phyloP scores from a whole-genome alignment of 2,797 vertebrate species.

The Mormyrops boulengeri region DNA sequence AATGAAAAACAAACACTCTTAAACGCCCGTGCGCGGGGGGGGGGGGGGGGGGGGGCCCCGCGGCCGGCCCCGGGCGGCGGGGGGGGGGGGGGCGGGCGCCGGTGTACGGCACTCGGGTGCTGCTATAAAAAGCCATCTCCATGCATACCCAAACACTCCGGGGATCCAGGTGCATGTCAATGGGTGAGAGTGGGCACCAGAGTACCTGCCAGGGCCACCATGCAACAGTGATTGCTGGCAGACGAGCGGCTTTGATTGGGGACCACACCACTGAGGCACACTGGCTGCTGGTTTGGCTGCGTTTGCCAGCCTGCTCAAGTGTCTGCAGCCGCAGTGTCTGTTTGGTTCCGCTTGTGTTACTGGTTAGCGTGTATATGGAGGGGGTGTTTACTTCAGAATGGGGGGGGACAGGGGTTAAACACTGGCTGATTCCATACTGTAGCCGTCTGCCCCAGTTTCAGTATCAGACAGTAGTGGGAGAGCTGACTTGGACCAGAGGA shows the following conservation, averaged over 20 bases:
- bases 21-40: neutral
- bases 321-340: neutral
- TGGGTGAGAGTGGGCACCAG: slow-evolving; percentile 20
- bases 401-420: neutral
- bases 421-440: neutral
- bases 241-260: slow-evolving; percentile 27
- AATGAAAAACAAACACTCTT: slow-evolving; percentile 26
- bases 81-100: no score
- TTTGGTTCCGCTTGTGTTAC: neutral
- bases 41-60: no score
- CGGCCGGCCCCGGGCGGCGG: no score
- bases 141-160: neutral
- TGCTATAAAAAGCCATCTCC: slow-evolving; percentile 16
- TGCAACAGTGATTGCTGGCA: neutral
- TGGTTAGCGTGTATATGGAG: neutral
- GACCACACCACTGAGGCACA: neutral
- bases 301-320: neutral
- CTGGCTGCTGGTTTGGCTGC: slow-evolving; percentile 8
- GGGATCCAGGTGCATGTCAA: slow-evolving; percentile 28
- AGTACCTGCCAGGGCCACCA: slow-evolving; percentile 11
- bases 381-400: neutral
- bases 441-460: neutral
- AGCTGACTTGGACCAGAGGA: neutral
- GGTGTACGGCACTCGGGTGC: slow-evolving; percentile 2
- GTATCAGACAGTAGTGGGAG: neutral